phyloP scores from a whole-genome alignment of 2,888 invertebrate genomes.

The Chorisops tibialis region DNA sequence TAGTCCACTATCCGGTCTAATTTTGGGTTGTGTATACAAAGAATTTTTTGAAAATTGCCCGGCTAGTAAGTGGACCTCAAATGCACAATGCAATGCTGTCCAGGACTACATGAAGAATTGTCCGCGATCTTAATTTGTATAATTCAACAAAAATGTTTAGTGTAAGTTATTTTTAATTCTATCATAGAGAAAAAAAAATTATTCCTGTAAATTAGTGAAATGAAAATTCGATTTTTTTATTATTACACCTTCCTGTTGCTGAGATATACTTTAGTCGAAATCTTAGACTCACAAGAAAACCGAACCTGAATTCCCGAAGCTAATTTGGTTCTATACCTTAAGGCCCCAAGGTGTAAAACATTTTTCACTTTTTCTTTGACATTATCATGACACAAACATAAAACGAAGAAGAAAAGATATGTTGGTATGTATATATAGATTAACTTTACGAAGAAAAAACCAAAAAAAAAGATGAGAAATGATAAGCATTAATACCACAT shows the following conservation, averaged over 20 bases:
- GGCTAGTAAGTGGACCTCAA: constrained; percentile 44
- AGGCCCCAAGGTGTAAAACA: constrained; percentile 16
- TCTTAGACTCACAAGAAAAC: too few species aligned
- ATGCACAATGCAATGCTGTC: constrained; percentile 42
- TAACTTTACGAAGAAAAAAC: neutral
- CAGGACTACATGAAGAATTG: constrained; percentile 47
- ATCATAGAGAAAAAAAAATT: too few species aligned
- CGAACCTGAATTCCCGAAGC: too few species aligned
- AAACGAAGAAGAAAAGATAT: constrained; percentile 9
- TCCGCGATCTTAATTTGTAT: neutral
- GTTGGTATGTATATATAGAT: neutral
- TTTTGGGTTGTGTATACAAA: constrained; percentile 48
- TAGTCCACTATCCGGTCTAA: constrained; percentile 46
- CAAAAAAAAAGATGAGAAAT: constrained; percentile 28
- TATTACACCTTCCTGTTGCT: too few species aligned
- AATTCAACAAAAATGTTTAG: too few species aligned
- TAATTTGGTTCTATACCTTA: too few species aligned
- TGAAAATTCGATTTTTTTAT: too few species aligned
- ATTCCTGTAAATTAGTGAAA: too few species aligned
- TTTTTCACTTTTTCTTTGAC: constrained; percentile 14
- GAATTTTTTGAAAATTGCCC: constrained; percentile 50
- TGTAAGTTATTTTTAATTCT: too few species aligned
- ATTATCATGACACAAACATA: constrained; percentile 19
- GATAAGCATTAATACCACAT: constrained; percentile 30
- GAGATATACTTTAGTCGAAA: too few species aligned